A percentile compares a stretch with the other conserved stretches of the same genome.
Conservation (phyloP, 2,113 vertebrate genomes). For the Bos javanicus region DNA sequence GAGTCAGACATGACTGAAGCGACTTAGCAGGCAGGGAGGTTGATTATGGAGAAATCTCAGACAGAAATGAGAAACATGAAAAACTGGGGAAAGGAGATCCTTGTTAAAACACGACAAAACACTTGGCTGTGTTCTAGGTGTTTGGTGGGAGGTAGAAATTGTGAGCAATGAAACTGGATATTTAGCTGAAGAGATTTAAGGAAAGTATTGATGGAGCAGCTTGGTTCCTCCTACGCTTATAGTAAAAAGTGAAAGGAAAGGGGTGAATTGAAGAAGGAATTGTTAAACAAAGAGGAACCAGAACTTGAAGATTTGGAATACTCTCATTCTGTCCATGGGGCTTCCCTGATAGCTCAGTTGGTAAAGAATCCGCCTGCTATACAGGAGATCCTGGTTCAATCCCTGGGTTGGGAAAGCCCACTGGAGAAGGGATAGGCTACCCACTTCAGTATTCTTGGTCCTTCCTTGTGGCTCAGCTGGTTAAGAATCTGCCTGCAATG, state of each 20-base stretch:
- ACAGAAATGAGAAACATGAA: neutral
- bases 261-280: neutral
- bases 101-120: neutral
- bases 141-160: neutral
- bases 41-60: neutral
- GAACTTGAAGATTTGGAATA: neutral
- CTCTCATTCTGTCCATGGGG: neutral
- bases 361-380: neutral
- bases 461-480: neutral
- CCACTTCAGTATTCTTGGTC: neutral
- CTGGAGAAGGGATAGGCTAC: neutral
- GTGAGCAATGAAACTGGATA: neutral
- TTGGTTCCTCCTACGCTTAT: neutral
- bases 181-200: neutral
- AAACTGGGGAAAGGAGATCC: neutral
- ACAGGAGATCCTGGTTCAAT: neutral
- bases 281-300: neutral
- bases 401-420: neutral
- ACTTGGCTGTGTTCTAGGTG: neutral
- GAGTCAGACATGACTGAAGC: neutral
- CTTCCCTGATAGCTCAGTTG: neutral
- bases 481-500: neutral
- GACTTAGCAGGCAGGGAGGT: neutral
- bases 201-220: neutral
- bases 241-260: neutral